Evolutionary conservation across 1,140 invertebrate species (phyloP).

Genomic region (Drosophila parabipectinata): DNA sequence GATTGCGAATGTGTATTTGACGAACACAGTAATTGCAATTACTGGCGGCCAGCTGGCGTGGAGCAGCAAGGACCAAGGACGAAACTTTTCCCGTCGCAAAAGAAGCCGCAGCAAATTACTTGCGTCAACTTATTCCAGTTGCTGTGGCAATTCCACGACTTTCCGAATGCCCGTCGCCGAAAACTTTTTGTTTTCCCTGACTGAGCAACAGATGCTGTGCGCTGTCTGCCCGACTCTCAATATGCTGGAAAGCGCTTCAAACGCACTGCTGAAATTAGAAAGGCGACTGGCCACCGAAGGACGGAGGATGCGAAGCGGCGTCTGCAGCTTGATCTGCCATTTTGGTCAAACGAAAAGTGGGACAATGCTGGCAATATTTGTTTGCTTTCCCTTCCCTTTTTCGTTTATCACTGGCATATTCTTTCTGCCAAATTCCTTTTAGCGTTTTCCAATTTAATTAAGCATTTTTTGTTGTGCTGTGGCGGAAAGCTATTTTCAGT

Average conservation of each 20-base stretch:
- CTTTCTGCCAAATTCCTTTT: constrained; percentile 4
- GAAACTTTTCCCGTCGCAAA: constrained; percentile 21
- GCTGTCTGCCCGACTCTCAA: constrained; percentile 49
- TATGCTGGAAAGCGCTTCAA: constrained; percentile 41
- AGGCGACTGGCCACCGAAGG: constrained; percentile 10
- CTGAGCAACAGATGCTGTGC: constrained; percentile 68
- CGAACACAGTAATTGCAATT: constrained; percentile 75
- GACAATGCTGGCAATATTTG: constrained; percentile 66
- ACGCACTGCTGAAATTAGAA: constrained; percentile 65
- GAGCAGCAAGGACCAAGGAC: background rate
- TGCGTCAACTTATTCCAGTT: constrained; percentile 46
- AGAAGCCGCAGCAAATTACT: constrained; percentile 53
- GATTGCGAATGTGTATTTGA: constrained; percentile 60
- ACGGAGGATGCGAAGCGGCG: constrained; percentile 13
- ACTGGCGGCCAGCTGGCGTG: constrained; percentile 48
- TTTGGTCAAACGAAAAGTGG: constrained; percentile 51
- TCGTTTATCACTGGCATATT: background rate
- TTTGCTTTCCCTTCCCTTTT: constrained; percentile 37
- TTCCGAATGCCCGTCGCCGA: background rate
- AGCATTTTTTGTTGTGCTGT: constrained; percentile 43
- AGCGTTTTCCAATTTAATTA: constrained; percentile 67
- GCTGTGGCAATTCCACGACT: constrained; percentile 46
- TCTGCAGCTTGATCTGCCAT: constrained; percentile 64
- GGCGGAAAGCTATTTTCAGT: constrained; percentile 29
- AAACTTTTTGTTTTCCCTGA: constrained; percentile 30